These are phyloP conservation scores for Colinus virginianus DNA, from an alignment of 2,113 vertebrate genomes.

Conservation along the genomic window DNA sequence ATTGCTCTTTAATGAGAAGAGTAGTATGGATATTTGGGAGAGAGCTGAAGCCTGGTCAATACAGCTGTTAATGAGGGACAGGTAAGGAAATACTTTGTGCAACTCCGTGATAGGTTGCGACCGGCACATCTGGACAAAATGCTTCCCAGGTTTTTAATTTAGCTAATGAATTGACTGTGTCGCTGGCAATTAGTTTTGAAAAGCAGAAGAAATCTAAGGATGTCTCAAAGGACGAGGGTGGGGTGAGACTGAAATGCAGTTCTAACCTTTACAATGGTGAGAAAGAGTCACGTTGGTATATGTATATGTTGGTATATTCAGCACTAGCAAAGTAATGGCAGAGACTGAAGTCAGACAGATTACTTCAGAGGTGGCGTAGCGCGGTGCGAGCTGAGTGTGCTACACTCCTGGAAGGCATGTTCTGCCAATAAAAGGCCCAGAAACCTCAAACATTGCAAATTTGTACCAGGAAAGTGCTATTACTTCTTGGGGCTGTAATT, in stretches of 20 bases:
- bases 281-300: constrained; percentile 26
- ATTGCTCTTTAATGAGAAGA: constrained; percentile 57
- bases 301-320: neutral
- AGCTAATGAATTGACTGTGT: constrained; percentile 61
- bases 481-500: neutral
- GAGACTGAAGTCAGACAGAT: neutral
- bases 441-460: neutral
- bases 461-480: neutral
- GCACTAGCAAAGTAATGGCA: constrained; percentile 9
- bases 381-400: neutral
- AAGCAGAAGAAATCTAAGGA: constrained; percentile 55
- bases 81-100: constrained; percentile 42
- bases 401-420: neutral
- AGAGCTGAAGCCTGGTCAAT: constrained; percentile 18
- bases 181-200: constrained; percentile 41
- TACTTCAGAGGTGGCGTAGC: neutral
- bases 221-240: constrained; percentile 18
- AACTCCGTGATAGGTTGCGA: neutral
- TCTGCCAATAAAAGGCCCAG: neutral
- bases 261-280: constrained; percentile 5
- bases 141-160: constrained; percentile 49
- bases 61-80: constrained; percentile 22
- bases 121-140: constrained; percentile 37
- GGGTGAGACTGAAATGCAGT: neutral
- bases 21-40: constrained; percentile 32